Base-by-base conservation (phyloP, 2,888 invertebrate species). In the Pristionchus entomophagus region DNA sequence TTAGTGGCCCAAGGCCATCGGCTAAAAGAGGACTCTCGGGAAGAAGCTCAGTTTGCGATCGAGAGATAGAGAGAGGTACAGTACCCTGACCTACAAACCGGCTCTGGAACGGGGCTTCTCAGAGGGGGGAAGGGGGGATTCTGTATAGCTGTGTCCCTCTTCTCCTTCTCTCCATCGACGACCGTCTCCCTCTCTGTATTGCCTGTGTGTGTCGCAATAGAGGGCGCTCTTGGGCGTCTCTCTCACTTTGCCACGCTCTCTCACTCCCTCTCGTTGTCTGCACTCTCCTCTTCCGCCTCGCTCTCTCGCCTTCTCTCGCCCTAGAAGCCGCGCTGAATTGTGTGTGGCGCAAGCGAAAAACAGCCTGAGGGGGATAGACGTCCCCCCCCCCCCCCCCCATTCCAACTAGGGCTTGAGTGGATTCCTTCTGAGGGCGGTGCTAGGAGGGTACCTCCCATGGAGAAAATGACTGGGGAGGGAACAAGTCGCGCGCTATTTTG, bases 371-470 rank as follows among this genome's bases (percentile, higher is more conserved):
- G 62, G 69, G 69, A 73, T 41, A 73, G 41, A 32, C 41, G 41
- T 35, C 59, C 26, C 53, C 53, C 22, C 59, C 62, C 62, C n/a
- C 14, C n/a, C 26, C 26, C 56, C 56, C 56, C 56, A 69, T 69
- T 41, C 73, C 41, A 45, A 41, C n/a, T 45, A 41, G 41, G 65
- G 73, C 73, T 73, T 73, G 73, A 73, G 73, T 73, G 73, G 73
- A 73, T 73, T 38, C 41, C 73, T 32, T 10, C 41, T n/a, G 73
- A 45, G 73, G 14, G 45, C 41, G 73, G 73, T 73, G 38, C 73
- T 73, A 65, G 65, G 65, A 35, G 35, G 65, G 65, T 19, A 6
- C 45, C 45, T 45, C 45, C 45, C 45, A 45, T 45, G 8, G 45
- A 6, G 45, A 45, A 45, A 45, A 45, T 45, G 14, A 14, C 45